Percentiles rank a stretch among this genome's conserved stretches.
phyloP scores from a whole-genome alignment of 2,113 vertebrate species.

The Rhagologus leucostigma region DNA sequence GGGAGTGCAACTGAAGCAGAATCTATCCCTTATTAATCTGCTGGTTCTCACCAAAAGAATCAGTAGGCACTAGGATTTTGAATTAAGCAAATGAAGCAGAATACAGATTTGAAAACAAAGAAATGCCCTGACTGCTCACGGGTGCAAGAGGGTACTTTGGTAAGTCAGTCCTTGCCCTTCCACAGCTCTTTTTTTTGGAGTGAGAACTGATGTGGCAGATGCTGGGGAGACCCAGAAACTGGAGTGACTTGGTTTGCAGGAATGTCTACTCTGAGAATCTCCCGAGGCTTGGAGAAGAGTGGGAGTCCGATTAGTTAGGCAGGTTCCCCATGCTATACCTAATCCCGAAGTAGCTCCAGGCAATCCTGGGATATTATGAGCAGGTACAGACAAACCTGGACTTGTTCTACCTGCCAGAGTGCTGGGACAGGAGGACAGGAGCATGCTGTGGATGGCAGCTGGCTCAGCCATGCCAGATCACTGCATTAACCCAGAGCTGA shows the following conservation, averaged over 20 bases:
- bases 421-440: not conserved
- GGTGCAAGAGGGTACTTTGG: not conserved
- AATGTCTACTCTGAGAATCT: not conserved
- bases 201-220: not conserved
- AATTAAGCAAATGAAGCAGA: not conserved
- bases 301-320: not conserved
- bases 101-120: not conserved
- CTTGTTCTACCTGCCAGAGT: not conserved
- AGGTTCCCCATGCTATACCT: not conserved
- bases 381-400: not conserved
- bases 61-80: not conserved
- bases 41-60: not conserved
- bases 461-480: not conserved
- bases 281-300: not conserved
- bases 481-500: not conserved
- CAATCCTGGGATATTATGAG: rapidly evolving
- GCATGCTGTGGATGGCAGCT: not conserved
- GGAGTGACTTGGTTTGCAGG: not conserved
- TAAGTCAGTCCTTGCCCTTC: not conserved
- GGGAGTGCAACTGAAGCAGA: not conserved
- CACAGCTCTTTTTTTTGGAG: rapidly evolving
- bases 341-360: not conserved
- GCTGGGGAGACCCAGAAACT: not conserved
- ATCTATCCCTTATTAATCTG: not conserved
- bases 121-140: not conserved